Evolutionary conservation across 2,797 vertebrate species (phyloP).

Genomic region (Eutrigla gurnardus): DNA sequence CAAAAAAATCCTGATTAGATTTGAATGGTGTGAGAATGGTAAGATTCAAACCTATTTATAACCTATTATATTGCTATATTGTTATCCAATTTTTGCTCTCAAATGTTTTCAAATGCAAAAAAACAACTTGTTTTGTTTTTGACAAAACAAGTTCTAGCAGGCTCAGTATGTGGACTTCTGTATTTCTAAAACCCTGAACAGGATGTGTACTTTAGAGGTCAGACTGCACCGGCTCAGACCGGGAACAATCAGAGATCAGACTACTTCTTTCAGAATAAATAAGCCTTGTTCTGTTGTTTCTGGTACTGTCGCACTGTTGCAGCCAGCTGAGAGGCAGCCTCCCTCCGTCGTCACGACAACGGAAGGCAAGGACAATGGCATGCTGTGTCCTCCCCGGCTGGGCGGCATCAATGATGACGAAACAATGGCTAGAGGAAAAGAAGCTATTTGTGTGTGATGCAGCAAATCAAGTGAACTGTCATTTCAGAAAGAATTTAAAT

Average conservation of each 20-base stretch:
- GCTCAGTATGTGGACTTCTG: no score
- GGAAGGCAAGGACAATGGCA: constrained; percentile 71
- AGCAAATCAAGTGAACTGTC: constrained; percentile 31
- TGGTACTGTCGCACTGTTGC: constrained; percentile 59
- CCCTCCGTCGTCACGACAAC: constrained; percentile 68
- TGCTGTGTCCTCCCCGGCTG: constrained; percentile 65
- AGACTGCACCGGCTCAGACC: constrained; percentile 28
- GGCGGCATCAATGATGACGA: constrained; percentile 60
- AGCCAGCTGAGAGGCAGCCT: constrained; percentile 69
- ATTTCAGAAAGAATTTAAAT: background rate
- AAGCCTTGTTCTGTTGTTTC: constrained; percentile 34
- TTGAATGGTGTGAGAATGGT: background rate
- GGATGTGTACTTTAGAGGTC: background rate
- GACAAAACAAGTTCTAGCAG: background rate
- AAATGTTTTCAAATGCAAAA: no score
- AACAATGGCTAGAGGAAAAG: constrained; percentile 57
- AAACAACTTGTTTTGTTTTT: no score
- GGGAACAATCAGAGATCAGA: constrained; percentile 36
- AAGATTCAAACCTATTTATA: no score
- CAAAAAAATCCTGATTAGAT: no score
- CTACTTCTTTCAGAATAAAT: constrained; percentile 34
- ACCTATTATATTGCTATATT: no score
- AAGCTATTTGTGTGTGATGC: constrained; percentile 46
- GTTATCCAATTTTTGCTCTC: no score
- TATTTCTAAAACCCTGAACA: background rate